These are phyloP conservation scores for Benthosema pterotum DNA, from an alignment of 2,797 vertebrate species.

Conservation along the genomic window DNA sequence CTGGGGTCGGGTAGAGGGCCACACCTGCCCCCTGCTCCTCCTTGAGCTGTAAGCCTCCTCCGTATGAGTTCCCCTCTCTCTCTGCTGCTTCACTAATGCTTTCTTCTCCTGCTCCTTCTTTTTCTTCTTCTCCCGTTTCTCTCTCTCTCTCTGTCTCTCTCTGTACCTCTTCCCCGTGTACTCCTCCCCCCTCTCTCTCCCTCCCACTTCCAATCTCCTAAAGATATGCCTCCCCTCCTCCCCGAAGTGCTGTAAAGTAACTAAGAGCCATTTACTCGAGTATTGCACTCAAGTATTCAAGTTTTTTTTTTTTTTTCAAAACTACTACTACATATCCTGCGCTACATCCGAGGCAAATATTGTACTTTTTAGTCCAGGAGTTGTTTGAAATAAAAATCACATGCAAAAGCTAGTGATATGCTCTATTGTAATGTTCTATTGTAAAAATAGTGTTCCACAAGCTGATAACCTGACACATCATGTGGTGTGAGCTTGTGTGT, in stretches of 20 bases:
- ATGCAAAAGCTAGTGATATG: no score
- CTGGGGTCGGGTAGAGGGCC: slow-evolving; percentile 35
- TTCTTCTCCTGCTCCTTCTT: slow-evolving; percentile 52
- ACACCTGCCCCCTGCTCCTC: slow-evolving; percentile 45
- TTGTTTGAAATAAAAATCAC: no score
- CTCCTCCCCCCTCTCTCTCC: slow-evolving; percentile 42
- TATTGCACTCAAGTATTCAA: no score
- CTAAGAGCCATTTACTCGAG: no score
- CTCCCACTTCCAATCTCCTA: slow-evolving; percentile 67
- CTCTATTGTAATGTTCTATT: no score
- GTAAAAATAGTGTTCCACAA: no score
- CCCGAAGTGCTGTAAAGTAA: background rate
- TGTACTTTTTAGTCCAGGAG: no score
- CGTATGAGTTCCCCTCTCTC: slow-evolving; percentile 16
- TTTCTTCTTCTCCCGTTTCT: slow-evolving; percentile 26
- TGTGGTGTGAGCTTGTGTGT: no score
- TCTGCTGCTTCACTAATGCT: slow-evolving; percentile 18
- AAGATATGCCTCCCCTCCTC: slow-evolving; percentile 36
- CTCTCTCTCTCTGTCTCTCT: slow-evolving; percentile 11
- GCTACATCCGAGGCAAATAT: no score
- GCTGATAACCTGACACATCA: no score
- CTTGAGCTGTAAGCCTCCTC: slow-evolving; percentile 9
- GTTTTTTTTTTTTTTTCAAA: no score
- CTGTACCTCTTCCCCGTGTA: slow-evolving; percentile 28
- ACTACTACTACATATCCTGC: no score